Evolutionary conservation across 2,888 invertebrate species (phyloP), one percentile per base, ranked within the genome.

Genomic region (Rhamphomyia laevipes): DNA sequence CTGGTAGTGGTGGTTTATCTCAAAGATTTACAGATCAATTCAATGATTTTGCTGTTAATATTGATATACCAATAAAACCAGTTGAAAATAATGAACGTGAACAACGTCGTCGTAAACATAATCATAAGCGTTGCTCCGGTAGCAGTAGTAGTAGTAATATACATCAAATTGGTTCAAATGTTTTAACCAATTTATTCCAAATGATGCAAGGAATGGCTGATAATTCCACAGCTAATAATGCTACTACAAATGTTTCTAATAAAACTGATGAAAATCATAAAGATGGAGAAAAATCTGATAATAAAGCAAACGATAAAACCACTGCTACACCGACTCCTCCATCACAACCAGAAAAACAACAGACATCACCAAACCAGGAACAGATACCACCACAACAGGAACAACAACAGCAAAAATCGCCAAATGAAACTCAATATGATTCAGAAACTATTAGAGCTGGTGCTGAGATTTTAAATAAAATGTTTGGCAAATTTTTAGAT

Each of bases 401-500:
- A 35, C 43, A 23, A 10, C 30, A 17, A 11, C 11, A 11, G 15
- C 17, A 16, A 7, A 4, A 18, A 11, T 16, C 33, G n/a, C 6
- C 13, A 13, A n/a, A n/a, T 35, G 13, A 35, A 35, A 35, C 33
- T 18, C 18, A 40, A 18, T 13, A 37, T 15, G 62, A 65, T 53
- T 67, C 67, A 1, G 58, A 64, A 11, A 65, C 62, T 45, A 61
- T 68, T 61, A 63, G 62, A 21, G 64, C 66, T 12, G 67, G 69
- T 23, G 64, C 68, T 46, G 62, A 68, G 48, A 64, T 69, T 44
- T 55, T 70, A 16, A 69, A 63, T 43, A 65, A 67, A 55, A 65
- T 70, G 64, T 67, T 68, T 46, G 62, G 64, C 35, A 68, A 67
- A 56, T 63, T 70, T 54, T 57, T 68, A 18, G 68, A 67, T 54